Evolutionary conservation across 2,797 vertebrate genomes (phyloP).

Genomic region (Hipposideros larvatus): DNA sequence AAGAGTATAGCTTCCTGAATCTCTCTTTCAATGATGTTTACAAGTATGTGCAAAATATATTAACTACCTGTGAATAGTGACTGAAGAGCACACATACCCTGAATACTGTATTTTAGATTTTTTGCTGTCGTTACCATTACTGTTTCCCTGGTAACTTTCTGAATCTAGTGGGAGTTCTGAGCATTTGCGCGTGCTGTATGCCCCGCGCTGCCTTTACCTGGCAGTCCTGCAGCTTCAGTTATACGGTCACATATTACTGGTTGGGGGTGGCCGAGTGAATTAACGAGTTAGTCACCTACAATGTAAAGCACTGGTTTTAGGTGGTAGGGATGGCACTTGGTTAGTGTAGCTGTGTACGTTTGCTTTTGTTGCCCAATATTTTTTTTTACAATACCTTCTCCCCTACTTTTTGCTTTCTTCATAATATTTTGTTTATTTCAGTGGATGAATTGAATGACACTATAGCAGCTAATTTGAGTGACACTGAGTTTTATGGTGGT

Average conservation of each 20-base stretch:
- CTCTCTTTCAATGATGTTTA: slow-evolving; percentile 22
- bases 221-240: background rate
- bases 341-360: slow-evolving; percentile 68
- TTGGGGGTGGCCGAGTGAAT: slow-evolving; percentile 70
- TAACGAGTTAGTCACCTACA: slow-evolving; percentile 61
- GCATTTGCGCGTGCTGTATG: background rate
- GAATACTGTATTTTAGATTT: slow-evolving; percentile 10
- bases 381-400: slow-evolving; percentile 79
- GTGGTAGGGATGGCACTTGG: slow-evolving; percentile 37
- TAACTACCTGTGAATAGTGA: background rate
- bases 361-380: slow-evolving; percentile 83
- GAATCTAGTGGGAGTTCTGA: slow-evolving; percentile 6
- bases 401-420: slow-evolving; percentile 89
- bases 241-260: background rate
- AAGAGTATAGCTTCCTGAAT: slow-evolving; percentile 86
- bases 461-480: slow-evolving; percentile 99
- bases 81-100: background rate
- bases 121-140: slow-evolving; percentile 28
- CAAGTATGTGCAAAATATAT: background rate
- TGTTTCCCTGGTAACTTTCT: background rate
- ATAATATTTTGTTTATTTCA: slow-evolving; percentile 95
- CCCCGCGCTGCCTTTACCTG: background rate
- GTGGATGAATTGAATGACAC: slow-evolving; percentile 99
- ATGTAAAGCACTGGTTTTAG: background rate
- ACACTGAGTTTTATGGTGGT: slow-evolving; percentile 99